A percentile compares a stretch with the other conserved stretches of the same genome.
These are phyloP conservation scores for Maniola hyperantus DNA, from an alignment of 2,888 invertebrate genomes.

Conservation along the genomic window DNA sequence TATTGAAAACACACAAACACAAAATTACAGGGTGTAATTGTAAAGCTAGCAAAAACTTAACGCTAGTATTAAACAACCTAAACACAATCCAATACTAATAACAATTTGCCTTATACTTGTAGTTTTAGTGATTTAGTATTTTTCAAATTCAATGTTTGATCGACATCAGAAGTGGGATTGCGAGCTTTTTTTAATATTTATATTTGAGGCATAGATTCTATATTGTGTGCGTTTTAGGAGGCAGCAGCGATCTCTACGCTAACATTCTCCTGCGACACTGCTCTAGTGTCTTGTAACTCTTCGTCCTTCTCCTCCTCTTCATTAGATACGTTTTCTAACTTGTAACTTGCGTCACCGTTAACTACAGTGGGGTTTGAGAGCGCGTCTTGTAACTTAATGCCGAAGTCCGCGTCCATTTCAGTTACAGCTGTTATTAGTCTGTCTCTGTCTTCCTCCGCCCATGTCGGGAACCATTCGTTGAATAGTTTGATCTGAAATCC, in stretches of 20 bases:
- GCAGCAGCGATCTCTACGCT: constrained; percentile 72
- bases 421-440: constrained; percentile 86
- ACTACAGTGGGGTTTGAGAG: constrained; percentile 59
- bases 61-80: too few species aligned
- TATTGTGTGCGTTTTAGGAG: constrained; percentile 52
- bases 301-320: constrained; percentile 45
- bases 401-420: constrained; percentile 88
- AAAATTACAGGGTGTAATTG: too few species aligned
- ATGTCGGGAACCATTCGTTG: constrained; percentile 91
- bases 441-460: constrained; percentile 89
- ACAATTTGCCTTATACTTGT: too few species aligned
- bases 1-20: too few species aligned
- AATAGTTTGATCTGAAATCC: constrained; percentile 88
- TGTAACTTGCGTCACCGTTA: constrained; percentile 63
- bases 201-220: not conserved
- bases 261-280: constrained; percentile 57
- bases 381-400: constrained; percentile 84
- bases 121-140: too few species aligned
- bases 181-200: not conserved
- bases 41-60: too few species aligned
- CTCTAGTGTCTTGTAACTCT: constrained; percentile 41
- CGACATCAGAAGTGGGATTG: not conserved
- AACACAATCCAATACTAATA: too few species aligned
- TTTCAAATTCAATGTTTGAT: not conserved
- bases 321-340: constrained; percentile 48